These are phyloP conservation scores for Sphaerophoria rueppellii DNA, from an alignment of 2,888 invertebrate genomes.

Conservation along the genomic window DNA sequence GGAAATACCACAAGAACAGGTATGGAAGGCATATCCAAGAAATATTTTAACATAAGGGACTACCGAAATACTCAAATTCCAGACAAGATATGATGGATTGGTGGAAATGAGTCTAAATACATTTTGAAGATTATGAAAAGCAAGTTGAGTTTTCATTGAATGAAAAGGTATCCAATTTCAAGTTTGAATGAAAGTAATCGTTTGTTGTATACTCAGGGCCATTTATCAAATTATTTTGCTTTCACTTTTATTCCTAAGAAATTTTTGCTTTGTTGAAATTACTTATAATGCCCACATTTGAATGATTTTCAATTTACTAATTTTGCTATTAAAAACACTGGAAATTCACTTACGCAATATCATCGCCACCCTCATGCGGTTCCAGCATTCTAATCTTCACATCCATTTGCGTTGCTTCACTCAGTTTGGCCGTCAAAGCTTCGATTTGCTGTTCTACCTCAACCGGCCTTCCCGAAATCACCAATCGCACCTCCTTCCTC, in stretches of 20 bases:
- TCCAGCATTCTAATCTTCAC: slow-evolving; percentile 90
- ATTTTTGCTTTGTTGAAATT: no score
- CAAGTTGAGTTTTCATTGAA: slow-evolving; percentile 3
- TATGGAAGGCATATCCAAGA: background rate
- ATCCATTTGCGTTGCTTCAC: slow-evolving; percentile 90
- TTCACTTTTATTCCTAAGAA: slow-evolving; percentile 3
- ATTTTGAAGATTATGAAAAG: background rate
- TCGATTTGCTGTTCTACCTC: slow-evolving; percentile 89
- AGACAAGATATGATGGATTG: slow-evolving; percentile 21
- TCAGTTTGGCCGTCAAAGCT: slow-evolving; percentile 87
- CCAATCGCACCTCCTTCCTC: slow-evolving; percentile 90
- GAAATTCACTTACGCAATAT: slow-evolving; percentile 81
- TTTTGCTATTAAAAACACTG: background rate
- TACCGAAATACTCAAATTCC: background rate
- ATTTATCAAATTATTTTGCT: background rate
- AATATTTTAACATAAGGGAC: background rate
- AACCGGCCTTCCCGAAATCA: slow-evolving; percentile 89
- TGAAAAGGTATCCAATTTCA: background rate
- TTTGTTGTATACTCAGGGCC: background rate
- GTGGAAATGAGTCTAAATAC: background rate
- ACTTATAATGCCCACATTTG: background rate
- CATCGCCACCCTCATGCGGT: slow-evolving; percentile 85
- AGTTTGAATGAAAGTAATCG: background rate
- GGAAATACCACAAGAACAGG: background rate
- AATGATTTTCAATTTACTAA: background rate